Evolutionary conservation across 2,113 vertebrate species (phyloP).

Genomic region (Candoia aspera): DNA sequence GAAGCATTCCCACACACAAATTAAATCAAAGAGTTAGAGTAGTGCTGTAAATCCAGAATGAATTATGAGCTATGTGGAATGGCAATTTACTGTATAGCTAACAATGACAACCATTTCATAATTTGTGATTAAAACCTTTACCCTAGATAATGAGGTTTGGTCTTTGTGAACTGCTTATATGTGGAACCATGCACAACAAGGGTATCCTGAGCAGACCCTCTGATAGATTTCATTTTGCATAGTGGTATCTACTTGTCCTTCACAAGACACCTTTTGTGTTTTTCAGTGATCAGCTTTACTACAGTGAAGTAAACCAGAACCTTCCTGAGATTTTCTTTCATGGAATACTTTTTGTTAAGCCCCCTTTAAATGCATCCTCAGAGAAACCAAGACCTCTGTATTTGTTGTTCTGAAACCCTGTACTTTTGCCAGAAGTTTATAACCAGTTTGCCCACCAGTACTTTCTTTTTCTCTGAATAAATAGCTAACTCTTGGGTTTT

Average conservation of each 20-base stretch:
- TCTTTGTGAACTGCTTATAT: neutral
- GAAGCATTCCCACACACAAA: neutral
- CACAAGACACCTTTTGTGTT: neutral
- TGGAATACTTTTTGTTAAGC: neutral
- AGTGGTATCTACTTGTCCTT: neutral
- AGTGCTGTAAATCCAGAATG: neutral
- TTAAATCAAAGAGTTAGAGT: neutral
- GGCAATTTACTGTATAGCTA: neutral
- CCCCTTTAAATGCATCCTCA: neutral
- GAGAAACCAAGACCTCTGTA: neutral
- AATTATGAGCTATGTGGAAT: neutral
- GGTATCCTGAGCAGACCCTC: neutral
- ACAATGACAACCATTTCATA: neutral
- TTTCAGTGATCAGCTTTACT: too few species aligned
- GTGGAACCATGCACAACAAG: neutral
- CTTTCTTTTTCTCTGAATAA: neutral
- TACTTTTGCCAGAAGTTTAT: neutral
- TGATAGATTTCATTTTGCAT: neutral
- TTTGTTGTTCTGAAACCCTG: neutral
- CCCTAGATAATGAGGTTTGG: neutral
- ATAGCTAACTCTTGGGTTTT: neutral
- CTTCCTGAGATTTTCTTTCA: neutral
- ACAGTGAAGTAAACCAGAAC: neutral
- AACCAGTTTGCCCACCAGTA: neutral
- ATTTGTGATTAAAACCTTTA: neutral